These are phyloP conservation scores for Lutra lutra DNA, from an alignment of 2,797 vertebrate species.

Conservation along the genomic window DNA sequence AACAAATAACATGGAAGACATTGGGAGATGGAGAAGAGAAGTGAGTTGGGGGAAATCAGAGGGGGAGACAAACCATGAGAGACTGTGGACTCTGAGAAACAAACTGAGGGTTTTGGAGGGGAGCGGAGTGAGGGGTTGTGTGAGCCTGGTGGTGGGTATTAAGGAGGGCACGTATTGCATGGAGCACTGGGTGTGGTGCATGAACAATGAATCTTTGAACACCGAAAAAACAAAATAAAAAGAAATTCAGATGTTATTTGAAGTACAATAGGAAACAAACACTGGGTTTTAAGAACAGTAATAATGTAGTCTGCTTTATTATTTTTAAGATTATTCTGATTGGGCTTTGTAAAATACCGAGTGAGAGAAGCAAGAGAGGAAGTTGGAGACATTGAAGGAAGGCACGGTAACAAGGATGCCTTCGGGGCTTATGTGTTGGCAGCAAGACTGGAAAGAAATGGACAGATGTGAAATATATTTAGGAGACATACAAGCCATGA, in stretches of 20 bases:
- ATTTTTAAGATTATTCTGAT: not conserved
- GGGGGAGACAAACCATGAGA: too few species aligned
- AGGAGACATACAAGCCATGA: not conserved
- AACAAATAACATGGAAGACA: too few species aligned
- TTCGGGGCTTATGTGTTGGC: not conserved
- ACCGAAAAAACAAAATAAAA: not conserved
- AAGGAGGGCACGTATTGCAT: too few species aligned
- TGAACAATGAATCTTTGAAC: too few species aligned
- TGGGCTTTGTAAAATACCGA: not conserved
- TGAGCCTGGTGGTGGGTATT: too few species aligned
- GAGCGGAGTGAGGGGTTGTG: too few species aligned
- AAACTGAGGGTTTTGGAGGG: too few species aligned
- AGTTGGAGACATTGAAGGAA: not conserved
- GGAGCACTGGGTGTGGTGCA: too few species aligned
- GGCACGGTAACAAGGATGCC: not conserved
- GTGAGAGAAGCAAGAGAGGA: not conserved
- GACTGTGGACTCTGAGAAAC: too few species aligned
- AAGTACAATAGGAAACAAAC: not conserved
- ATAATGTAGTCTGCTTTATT: not conserved
- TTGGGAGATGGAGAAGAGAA: too few species aligned
- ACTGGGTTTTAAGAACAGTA: not conserved
- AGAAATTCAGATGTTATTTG: not conserved
- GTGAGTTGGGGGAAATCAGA: too few species aligned
- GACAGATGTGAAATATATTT: slow-evolving; percentile 40
- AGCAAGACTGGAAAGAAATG: not conserved